These are phyloP conservation scores for Carcharodon carcharias DNA, from an alignment of 2,797 vertebrate species.

Conservation along the genomic window DNA sequence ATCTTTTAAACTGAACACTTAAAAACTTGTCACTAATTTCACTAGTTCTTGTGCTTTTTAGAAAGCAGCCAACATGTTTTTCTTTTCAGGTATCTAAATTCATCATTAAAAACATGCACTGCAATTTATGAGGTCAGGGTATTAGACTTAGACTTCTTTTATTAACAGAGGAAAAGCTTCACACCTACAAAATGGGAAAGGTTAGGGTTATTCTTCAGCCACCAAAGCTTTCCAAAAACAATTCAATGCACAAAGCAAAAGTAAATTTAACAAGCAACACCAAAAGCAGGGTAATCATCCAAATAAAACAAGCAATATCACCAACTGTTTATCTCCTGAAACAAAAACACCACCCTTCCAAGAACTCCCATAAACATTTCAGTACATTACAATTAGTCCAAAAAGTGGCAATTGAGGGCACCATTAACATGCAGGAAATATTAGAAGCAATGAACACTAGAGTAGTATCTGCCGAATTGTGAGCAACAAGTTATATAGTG, in stretches of 20 bases:
- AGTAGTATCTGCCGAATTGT: conserved; percentile 43
- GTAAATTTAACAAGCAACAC: neutral
- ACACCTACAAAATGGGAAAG: neutral
- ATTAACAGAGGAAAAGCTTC: neutral
- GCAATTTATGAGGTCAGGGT: neutral
- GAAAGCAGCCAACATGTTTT: neutral
- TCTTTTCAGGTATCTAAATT: neutral
- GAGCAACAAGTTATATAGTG: conserved; percentile 49
- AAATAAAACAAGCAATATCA: neutral
- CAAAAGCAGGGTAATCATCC: neutral
- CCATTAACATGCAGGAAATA: conserved; percentile 54
- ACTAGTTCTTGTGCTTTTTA: neutral
- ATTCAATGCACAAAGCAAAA: neutral
- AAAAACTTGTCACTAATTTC: neutral
- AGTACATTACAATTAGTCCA: neutral
- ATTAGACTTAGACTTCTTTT: neutral
- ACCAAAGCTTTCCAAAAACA: neutral
- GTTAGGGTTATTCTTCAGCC: neutral
- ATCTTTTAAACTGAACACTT: neutral
- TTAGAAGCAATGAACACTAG: conserved; percentile 46
- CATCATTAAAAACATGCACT: conserved; percentile 17
- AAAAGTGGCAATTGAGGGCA: neutral
- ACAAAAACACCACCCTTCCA: neutral
- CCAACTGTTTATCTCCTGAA: neutral
- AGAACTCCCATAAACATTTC: neutral